These are phyloP conservation scores for Aphrophora alni DNA, from an alignment of 2,888 invertebrate genomes.

Conservation along the genomic window DNA sequence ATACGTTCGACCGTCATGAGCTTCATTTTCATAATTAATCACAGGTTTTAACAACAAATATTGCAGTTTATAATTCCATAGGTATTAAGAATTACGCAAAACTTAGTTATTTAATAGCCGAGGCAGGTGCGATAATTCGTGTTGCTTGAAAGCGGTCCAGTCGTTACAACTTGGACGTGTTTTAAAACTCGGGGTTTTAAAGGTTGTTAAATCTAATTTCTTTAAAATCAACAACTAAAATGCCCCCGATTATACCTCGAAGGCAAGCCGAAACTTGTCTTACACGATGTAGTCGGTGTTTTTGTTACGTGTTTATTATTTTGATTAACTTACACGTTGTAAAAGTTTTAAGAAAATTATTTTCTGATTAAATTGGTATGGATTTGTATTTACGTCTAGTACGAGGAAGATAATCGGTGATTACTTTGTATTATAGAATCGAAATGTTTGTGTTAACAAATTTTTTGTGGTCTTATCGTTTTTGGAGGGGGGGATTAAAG, in stretches of 20 bases:
- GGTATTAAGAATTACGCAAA: not conserved
- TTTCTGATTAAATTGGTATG: not conserved
- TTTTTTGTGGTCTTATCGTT: too few relatives aligned
- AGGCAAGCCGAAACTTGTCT: not conserved
- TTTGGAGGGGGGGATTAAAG: too few relatives aligned
- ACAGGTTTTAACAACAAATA: not conserved
- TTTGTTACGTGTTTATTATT: not conserved
- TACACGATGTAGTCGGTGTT: not conserved
- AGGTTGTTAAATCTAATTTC: conserved; percentile 4
- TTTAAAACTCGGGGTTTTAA: too few relatives aligned
- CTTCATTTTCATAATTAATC: conserved; percentile 6
- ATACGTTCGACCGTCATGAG: not conserved
- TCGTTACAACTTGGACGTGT: too few relatives aligned
- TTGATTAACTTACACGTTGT: not conserved
- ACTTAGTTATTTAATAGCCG: not conserved
- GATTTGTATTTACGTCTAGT: not conserved
- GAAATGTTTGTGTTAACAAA: too few relatives aligned
- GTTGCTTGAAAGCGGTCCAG: not conserved
- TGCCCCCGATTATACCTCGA: not conserved
- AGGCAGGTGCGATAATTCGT: not conserved
- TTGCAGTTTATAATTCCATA: not conserved
- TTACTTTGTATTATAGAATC: too few relatives aligned
- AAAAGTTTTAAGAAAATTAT: not conserved
- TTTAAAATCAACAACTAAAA: not conserved
- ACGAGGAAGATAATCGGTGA: too few relatives aligned